Conservation (phyloP, 2,113 vertebrate species). For the Arizona elegans region DNA sequence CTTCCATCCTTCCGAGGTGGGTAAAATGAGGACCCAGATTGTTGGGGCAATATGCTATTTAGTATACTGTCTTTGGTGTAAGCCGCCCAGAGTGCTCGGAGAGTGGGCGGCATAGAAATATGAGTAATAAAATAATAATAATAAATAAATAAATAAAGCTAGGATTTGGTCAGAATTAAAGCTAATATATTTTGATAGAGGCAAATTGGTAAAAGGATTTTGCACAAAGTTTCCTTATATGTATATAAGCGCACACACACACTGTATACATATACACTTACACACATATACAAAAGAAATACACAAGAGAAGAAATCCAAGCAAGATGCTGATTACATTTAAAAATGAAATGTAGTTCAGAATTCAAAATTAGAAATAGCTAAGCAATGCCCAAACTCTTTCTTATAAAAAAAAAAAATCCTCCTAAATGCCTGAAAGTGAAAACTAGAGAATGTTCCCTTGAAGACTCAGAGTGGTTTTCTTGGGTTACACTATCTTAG, state of each 20-base stretch:
- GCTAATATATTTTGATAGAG: slow-evolving; percentile 19
- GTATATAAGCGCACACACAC: too few species aligned
- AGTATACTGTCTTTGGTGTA: too few species aligned
- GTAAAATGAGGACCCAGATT: too few species aligned
- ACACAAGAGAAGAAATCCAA: not conserved
- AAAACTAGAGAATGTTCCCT: not conserved
- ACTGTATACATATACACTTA: not conserved
- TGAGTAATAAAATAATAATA: too few species aligned
- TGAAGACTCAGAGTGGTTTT: not conserved
- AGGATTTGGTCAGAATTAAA: slow-evolving; percentile 6
- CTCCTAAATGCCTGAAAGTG: not conserved
- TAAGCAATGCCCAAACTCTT: not conserved
- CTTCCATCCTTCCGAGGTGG: too few species aligned
- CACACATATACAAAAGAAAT: not conserved
- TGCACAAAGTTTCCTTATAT: not conserved
- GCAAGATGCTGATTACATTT: not conserved
- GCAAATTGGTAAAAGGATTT: slow-evolving; percentile 1
- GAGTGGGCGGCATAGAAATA: too few species aligned
- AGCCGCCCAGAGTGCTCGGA: too few species aligned
- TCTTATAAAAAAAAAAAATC: not conserved
- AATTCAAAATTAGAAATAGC: not conserved
- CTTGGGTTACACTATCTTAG: not conserved
- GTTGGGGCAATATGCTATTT: too few species aligned
- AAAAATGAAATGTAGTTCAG: not conserved
- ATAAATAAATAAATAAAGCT: not conserved